A percentile compares a stretch with the other conserved stretches of the same genome.
Evolutionary conservation across 2,888 invertebrate genomes (phyloP).

Genomic region (Iphiclides podalirius): DNA sequence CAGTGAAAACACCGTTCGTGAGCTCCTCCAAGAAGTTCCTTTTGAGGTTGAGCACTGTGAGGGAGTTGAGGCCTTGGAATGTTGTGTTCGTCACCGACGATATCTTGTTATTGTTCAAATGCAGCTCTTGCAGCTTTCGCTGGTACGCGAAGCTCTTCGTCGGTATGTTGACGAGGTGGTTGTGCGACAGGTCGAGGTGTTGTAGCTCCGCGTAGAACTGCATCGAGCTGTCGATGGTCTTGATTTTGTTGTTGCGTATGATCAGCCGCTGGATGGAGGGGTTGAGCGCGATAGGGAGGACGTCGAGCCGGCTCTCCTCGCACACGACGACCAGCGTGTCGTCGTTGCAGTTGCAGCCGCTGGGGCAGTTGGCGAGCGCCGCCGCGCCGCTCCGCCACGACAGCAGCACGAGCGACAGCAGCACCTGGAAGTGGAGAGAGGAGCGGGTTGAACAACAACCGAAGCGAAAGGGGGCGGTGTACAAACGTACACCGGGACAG

Average conservation of each 20-base stretch:
- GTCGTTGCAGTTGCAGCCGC: constrained; percentile 93
- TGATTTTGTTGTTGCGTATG: constrained; percentile 91
- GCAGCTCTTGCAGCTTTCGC: constrained; percentile 89
- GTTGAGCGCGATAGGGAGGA: constrained; percentile 94
- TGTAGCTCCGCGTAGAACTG: constrained; percentile 93
- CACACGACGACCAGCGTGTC: constrained; percentile 93
- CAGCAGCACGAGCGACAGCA: constrained; percentile 59
- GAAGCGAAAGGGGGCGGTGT: no score
- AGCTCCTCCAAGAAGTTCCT: constrained; percentile 91
- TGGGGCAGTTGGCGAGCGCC: constrained; percentile 90
- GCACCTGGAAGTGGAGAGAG: constrained; percentile 57
- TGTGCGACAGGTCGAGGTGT: constrained; percentile 90
- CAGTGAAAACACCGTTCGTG: constrained; percentile 86
- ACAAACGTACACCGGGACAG: no score
- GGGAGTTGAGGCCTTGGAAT: constrained; percentile 87
- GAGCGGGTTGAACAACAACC: constrained; percentile 16
- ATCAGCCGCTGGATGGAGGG: constrained; percentile 93
- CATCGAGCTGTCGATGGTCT: constrained; percentile 93
- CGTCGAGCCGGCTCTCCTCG: constrained; percentile 91
- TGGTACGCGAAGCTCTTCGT: constrained; percentile 89
- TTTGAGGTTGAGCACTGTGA: constrained; percentile 89
- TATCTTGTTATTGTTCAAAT: constrained; percentile 91
- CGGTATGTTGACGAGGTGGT: constrained; percentile 91
- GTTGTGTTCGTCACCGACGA: constrained; percentile 89
- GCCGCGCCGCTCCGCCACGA: constrained; percentile 68